Base-by-base conservation (phyloP, 1,140 invertebrate genomes). In the Zaprionus ornatus region DNA sequence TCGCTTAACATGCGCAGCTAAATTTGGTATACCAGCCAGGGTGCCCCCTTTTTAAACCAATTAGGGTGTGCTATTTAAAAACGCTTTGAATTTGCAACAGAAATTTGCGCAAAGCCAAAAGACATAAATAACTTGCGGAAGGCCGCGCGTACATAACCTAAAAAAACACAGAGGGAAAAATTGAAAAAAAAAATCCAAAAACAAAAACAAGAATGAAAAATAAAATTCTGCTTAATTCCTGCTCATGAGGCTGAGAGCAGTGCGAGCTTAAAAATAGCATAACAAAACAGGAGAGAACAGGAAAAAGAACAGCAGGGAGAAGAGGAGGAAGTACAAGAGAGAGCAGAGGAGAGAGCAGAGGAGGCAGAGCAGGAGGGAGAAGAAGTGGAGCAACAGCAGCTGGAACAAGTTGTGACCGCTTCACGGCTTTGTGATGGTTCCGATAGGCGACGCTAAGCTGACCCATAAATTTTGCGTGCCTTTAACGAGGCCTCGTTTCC, bases 391-490 rank as follows among this genome's bases (percentile, higher is more conserved):
- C 15, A 65, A 4, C 15, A 23, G 23, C 23, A 55, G 27, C 37
- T 35, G 23, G 29, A 70, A 52, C 59, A 64, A 64, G 42, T 60
- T 65, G 67, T 60, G 68, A 65, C 60, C 55, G 60, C 68, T 70
- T 70, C 50, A 75, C 40, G 37, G 67, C 42, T 71, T 71, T 50
- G 42, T 65, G 56, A 54, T 60, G 68, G 37, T 56, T 54, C 55
- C 45, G 64, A 77, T 77, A 80, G 59, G 61, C 64, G 57, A 48
- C 64, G 63, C 56, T 73, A 77, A 77, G 77, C 74, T 73, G 77
- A 74, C 77, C 74, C 64, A 76, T 74, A 77, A 77, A 80, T 77
- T 74, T 77, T 45, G 57, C 27, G n/a, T 60, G 68, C 68, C 68
- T 60, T 64, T 71, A 75, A 75, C 73, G 60, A 75, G 74, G 59